A percentile compares a stretch with the other conserved stretches of the same genome.
Evolutionary conservation across 2,888 invertebrate genomes (phyloP).

Genomic region (Caenorhabditis sp.): DNA sequence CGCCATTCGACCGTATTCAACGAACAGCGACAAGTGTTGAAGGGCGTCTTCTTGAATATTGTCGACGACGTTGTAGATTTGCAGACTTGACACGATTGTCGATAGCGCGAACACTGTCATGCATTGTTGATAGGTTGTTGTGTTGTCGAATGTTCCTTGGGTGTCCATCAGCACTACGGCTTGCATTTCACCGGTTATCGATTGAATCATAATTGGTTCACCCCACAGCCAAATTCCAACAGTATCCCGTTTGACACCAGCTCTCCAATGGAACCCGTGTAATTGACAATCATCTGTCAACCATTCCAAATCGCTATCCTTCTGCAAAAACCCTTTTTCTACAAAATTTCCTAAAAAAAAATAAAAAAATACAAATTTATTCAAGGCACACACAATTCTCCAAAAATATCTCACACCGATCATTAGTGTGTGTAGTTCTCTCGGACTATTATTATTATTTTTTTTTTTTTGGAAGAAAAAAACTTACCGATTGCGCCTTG

Average conservation of each 20-base stretch:
- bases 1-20: constrained; percentile 95
- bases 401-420: background rate
- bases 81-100: constrained; percentile 93
- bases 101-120: constrained; percentile 97
- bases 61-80: constrained; percentile 89
- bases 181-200: constrained; percentile 60
- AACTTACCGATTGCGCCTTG: constrained; percentile 55
- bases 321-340: constrained; percentile 25
- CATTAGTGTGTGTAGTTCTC: background rate
- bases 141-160: constrained; percentile 94
- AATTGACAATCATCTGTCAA: constrained; percentile 63
- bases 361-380: too few species aligned
- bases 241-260: constrained; percentile 63
- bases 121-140: constrained; percentile 86
- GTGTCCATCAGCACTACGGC: constrained; percentile 80
- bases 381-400: background rate
- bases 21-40: constrained; percentile 91
- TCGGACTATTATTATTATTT: background rate
- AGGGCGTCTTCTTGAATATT: constrained; percentile 97
- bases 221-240: constrained; percentile 71
- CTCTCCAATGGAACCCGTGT: constrained; percentile 71
- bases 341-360: too few species aligned
- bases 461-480: background rate
- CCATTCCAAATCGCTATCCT: constrained; percentile 60
- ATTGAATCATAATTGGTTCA: constrained; percentile 70